Base-by-base conservation (phyloP, 1,140 invertebrate genomes). In the Notospermus geniculatus region DNA sequence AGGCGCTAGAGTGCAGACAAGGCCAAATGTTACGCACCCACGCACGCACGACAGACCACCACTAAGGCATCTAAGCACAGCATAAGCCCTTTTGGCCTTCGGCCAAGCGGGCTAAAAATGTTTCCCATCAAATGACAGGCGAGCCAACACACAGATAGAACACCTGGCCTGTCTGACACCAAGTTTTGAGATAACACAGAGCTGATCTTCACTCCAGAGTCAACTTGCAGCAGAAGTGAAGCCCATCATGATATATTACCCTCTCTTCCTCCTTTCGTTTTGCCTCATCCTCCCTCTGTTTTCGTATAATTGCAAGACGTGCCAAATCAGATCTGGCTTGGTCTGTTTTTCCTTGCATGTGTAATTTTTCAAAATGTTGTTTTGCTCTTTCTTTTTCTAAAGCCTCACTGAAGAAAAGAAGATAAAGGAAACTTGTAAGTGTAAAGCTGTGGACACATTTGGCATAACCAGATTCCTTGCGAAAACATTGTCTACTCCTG, bases 241-340 rank as follows among this genome's bases (percentile, higher is more conserved):
- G 32, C 15, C 32, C 4, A 36, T n/a, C n/a, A n/a, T n/a, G 39
- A 43, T 50, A 50, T 50, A 23, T 50, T 82, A 89, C 89, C 69
- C 89, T 90, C 70, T 97, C 94, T 11, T 88, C 87, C 72, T 96
- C 94, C 53, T 92, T 85, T 74, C 90, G 88, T 71, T 90, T 91
- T 2, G 92, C 92, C 2, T 93, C 94, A 71, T 97, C 94, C 77
- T 95, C 95, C 30, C 95, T 83, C 79, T 97, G 92, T 78, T 97
- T 92, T 58, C 91, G 88, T 66, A 97, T 93, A 66, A 95, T 89
- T 0, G 92, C 92, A 53, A 86, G 70, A 59, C 95, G 82, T 7
- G 95, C 95, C 39, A 98, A 82, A 84, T 98, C 95, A 0, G 93
- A 92, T 63, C 92, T 86, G 0, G 95, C 95, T 79, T 97, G 91